Percentiles rank a stretch among this genome's conserved stretches.
phyloP scores from a whole-genome alignment of 2,113 vertebrate genomes.

The Nannobrachium achirus region DNA sequence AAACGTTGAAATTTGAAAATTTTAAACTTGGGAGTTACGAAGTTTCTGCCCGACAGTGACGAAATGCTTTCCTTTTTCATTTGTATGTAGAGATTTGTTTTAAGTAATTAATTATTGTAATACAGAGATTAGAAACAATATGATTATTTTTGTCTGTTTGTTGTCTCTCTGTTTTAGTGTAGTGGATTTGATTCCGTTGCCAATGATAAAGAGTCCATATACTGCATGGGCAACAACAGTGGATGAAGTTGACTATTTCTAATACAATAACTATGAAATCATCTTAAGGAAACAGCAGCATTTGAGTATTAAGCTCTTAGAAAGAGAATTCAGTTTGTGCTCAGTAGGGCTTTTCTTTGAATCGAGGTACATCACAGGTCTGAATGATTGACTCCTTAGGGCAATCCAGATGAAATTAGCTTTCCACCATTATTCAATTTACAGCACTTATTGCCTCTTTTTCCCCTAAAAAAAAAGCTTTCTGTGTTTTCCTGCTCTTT shows the following conservation, averaged over 20 bases:
- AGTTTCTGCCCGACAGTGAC: too few species aligned
- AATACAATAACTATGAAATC: background rate
- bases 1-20: too few species aligned
- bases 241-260: background rate
- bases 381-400: slow-evolving; percentile 33
- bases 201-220: background rate
- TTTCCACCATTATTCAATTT: slow-evolving; percentile 42
- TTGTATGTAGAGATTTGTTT: too few species aligned
- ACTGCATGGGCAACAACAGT: background rate
- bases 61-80: too few species aligned
- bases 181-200: too few species aligned
- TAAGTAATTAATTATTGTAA: too few species aligned
- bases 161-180: too few species aligned
- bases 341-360: slow-evolving; percentile 8
- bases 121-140: too few species aligned
- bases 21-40: too few species aligned
- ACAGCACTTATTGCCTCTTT: slow-evolving; percentile 8
- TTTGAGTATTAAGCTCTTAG: background rate
- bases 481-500: slow-evolving; percentile 32
- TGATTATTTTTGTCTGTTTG: too few species aligned
- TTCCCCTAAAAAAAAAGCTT: slow-evolving; percentile 16
- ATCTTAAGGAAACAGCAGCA: background rate
- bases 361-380: slow-evolving; percentile 10
- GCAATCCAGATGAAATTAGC: slow-evolving; percentile 39
- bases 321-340: background rate